Evolutionary conservation across 1,140 invertebrate genomes (phyloP), one percentile per base, ranked within the genome.

Genomic region (Polypedilum vanderplanki): DNA sequence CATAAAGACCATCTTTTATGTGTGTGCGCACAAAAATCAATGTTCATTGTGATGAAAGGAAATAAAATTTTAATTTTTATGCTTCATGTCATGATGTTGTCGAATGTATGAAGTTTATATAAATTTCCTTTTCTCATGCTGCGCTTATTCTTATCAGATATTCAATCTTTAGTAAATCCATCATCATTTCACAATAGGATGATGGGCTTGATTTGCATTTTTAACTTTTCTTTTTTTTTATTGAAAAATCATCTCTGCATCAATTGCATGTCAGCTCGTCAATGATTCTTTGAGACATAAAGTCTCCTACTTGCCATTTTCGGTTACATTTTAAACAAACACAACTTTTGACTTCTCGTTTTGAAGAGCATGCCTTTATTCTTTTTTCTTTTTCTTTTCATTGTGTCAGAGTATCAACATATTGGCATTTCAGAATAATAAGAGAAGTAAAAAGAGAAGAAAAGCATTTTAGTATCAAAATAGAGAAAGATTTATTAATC

Each of bases 111-210:
- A 15, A 57, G n/a, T n/a, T n/a, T 33, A 33, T 33, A 33, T 33
- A 33, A 33, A 33, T 33, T 33, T 33, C 24, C 24, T 33, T 33
- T 5, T 33, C 24, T 33, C 24, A 33, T 33, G 24, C 24, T 3
- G 24, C 24, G 24, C 15, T 1, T 12, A 57, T 4, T 57, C 46
- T 57, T 70, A 70, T 70, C 65, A 70, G 20, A 70, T 70, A 70
- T 70, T 70, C 65, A 70, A 70, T 70, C 65, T 70, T 22, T 18
- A 70, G 65, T 70, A 70, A 70, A 70, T 70, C 65, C 65, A 70
- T 70, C 65, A 70, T 70, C 65, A 70, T 70, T 70, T 70, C 20
- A 22, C 65, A n/a, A 70, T 18, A 3, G 46, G n/a, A 70, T 18
- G 18, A 70, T 70, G 65, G 65, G 18, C 10, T 12, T 20, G 65